Percentiles rank a stretch among this genome's conserved stretches.
Evolutionary conservation across 2,888 invertebrate species (phyloP).

Genomic region (Drosophila neotestacea): DNA sequence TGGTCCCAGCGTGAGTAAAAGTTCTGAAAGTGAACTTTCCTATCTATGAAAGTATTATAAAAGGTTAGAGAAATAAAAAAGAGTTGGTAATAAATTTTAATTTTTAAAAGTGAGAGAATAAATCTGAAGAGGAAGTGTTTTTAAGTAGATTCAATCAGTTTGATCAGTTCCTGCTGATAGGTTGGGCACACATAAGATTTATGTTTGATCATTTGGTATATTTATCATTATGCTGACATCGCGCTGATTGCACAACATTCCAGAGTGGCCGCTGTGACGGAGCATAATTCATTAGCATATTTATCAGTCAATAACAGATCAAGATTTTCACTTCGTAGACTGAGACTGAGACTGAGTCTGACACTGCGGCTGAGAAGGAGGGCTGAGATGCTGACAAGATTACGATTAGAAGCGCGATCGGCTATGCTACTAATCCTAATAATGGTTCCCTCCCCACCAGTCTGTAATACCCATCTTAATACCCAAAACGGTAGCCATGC

Average conservation of each 20-base stretch:
- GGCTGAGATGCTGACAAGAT: conserved; percentile 49
- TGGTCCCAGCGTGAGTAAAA: conserved; percentile 5
- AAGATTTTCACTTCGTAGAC: conserved; percentile 3
- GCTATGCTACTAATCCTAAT: conserved; percentile 30
- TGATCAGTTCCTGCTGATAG: conserved; percentile 14
- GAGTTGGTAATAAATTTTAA: neutral
- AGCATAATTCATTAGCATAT: conserved; percentile 58
- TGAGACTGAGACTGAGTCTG: neutral
- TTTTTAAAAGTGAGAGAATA: neutral
- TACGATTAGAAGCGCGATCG: conserved; percentile 39
- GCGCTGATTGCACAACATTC: conserved; percentile 50
- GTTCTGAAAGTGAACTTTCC: conserved; percentile 3
- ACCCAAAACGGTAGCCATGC: conserved; percentile 61
- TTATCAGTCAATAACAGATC: conserved; percentile 55
- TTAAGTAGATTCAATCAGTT: conserved; percentile 10
- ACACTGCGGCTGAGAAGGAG: no score
- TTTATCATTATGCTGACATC: conserved; percentile 32
- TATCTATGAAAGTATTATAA: neutral
- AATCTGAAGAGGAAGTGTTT: neutral
- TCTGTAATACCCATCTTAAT: conserved; percentile 10
- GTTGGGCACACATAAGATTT: conserved; percentile 10
- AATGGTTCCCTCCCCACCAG: conserved; percentile 5
- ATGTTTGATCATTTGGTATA: conserved; percentile 8
- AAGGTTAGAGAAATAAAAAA: neutral
- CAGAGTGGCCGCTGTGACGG: conserved; percentile 33